Conservation (phyloP, 2,888 invertebrate species). For the Acheta domesticus region DNA sequence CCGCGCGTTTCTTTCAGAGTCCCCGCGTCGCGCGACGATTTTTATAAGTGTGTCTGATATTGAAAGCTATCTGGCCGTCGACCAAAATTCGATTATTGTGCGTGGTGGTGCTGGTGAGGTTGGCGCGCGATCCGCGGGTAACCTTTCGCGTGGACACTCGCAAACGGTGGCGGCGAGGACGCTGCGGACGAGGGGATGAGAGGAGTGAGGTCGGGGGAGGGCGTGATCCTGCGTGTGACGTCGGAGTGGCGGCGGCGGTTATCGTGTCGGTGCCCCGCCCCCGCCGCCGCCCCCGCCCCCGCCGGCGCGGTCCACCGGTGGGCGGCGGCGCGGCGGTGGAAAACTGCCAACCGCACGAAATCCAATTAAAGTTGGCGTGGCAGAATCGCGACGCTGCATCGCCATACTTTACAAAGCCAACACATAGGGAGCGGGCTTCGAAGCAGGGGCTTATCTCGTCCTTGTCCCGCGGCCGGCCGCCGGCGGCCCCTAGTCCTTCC, state of each 20-base stretch:
- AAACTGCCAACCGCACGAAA: constrained; percentile 30
- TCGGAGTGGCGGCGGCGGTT: neutral
- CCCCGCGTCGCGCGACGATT: neutral
- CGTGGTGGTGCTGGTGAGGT: neutral
- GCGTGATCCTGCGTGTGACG: neutral
- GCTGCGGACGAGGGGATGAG: neutral
- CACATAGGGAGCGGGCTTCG: neutral
- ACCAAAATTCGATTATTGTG: neutral
- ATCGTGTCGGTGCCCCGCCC: neutral
- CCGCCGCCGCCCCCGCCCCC: neutral
- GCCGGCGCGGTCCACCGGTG: too few species aligned
- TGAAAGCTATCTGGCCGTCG: neutral
- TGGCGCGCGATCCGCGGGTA: neutral
- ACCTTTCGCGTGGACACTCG: too few species aligned
- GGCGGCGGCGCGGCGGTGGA: neutral
- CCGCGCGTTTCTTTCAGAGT: too few species aligned
- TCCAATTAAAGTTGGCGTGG: constrained; percentile 29
- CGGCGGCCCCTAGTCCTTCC: neutral
- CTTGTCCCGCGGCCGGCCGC: neutral
- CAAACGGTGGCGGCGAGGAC: too few species aligned
- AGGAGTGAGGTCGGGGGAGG: neutral
- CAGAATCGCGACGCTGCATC: constrained; percentile 20
- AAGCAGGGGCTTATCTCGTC: neutral
- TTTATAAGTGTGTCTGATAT: neutral
- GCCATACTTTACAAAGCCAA: neutral